phyloP scores from a whole-genome alignment of 2,888 invertebrate species.

The Conistra vaccinii region DNA sequence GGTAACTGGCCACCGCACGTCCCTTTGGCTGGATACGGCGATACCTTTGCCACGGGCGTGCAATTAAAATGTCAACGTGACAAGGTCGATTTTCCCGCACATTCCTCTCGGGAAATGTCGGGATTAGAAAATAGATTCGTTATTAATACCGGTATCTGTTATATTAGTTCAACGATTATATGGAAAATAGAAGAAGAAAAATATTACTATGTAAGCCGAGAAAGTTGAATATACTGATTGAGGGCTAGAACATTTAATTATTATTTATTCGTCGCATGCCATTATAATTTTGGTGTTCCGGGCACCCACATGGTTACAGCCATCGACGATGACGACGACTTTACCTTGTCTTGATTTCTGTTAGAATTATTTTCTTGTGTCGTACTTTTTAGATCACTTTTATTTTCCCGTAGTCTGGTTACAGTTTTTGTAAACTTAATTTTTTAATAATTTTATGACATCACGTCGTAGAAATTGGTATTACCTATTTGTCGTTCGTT shows the following conservation, averaged over 20 bases:
- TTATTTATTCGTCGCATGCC: too few species aligned
- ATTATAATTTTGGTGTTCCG: too few species aligned
- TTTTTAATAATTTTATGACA: too few species aligned
- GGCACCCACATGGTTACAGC: too few species aligned
- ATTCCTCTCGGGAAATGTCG: conserved; percentile 54
- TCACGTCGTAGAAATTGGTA: too few species aligned
- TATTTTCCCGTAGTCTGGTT: too few species aligned
- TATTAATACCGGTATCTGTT: conserved; percentile 9
- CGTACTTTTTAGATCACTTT: too few species aligned
- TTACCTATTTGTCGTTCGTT: too few species aligned
- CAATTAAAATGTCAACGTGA: conserved; percentile 68
- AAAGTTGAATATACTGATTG: background rate
- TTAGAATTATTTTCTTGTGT: too few species aligned
- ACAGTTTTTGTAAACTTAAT: too few species aligned
- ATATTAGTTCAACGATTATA: background rate
- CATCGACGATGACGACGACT: too few species aligned
- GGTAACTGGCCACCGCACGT: conserved; percentile 49
- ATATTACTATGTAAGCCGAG: background rate
- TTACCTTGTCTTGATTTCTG: too few species aligned
- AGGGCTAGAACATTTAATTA: background rate
- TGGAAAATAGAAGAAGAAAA: background rate
- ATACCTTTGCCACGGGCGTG: conserved; percentile 66
- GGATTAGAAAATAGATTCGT: conserved; percentile 30
- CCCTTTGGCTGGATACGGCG: conserved; percentile 58
- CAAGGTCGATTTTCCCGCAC: conserved; percentile 64